phyloP scores from a whole-genome alignment of 1,140 invertebrate genomes.

The Drosophila biarmipes region DNA sequence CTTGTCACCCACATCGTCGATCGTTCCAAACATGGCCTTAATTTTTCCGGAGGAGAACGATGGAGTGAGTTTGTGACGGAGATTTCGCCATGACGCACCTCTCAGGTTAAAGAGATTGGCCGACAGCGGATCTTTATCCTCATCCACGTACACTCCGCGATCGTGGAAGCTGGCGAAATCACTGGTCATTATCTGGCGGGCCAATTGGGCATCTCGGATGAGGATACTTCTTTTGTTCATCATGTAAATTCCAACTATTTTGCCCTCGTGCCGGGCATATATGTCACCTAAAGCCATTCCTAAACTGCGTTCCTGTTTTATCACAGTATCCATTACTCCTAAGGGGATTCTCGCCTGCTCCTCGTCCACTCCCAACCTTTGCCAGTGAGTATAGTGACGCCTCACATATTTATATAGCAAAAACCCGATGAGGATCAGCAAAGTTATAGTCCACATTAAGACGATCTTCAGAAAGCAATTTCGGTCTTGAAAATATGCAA shows the following conservation, averaged over 20 bases:
- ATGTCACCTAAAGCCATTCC: slow-evolving; percentile 60
- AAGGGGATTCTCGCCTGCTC: slow-evolving; percentile 62
- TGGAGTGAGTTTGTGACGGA: slow-evolving; percentile 86
- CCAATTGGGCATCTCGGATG: slow-evolving; percentile 84
- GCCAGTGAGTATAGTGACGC: slow-evolving; percentile 63
- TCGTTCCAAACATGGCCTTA: slow-evolving; percentile 85
- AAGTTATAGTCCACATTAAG: slow-evolving; percentile 37
- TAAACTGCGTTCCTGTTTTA: slow-evolving; percentile 44
- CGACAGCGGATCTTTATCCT: slow-evolving; percentile 77
- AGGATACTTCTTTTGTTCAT: slow-evolving; percentile 77
- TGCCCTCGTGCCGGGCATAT: slow-evolving; percentile 44
- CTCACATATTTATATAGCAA: slow-evolving; percentile 38
- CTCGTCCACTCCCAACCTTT: slow-evolving; percentile 56
- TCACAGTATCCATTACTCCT: slow-evolving; percentile 48
- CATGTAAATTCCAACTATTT: slow-evolving; percentile 74
- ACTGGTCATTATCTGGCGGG: slow-evolving; percentile 83
- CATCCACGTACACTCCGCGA: slow-evolving; percentile 79
- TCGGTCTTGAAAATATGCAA: neutral
- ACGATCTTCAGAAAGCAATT: too few relatives aligned
- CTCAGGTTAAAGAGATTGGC: slow-evolving; percentile 84
- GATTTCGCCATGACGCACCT: slow-evolving; percentile 85
- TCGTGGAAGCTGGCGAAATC: slow-evolving; percentile 85
- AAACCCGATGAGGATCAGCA: slow-evolving; percentile 11
- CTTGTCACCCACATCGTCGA: slow-evolving; percentile 84
- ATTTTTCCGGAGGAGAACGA: slow-evolving; percentile 87